These are phyloP conservation scores for Tricholauxania praeusta DNA, from an alignment of 2,888 invertebrate species.

Conservation along the genomic window DNA sequence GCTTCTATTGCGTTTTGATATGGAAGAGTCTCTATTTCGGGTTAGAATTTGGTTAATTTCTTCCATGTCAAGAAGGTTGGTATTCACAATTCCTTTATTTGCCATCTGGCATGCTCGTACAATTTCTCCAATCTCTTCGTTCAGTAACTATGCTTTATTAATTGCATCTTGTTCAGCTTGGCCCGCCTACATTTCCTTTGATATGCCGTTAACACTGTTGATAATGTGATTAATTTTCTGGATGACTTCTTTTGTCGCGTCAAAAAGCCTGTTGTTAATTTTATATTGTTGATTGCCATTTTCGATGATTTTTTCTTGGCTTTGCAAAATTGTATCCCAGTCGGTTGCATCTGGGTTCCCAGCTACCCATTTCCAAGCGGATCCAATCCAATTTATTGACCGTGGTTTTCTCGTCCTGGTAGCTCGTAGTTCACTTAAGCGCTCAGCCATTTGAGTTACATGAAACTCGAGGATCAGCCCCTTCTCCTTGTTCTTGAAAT, in stretches of 20 bases:
- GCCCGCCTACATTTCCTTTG: not conserved
- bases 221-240: conserved; percentile 26
- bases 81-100: conserved; percentile 37
- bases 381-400: conserved; percentile 41
- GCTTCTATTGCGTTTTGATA: not conserved
- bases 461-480: not conserved
- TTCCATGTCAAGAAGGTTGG: conserved; percentile 30
- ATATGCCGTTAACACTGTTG: conserved; percentile 17
- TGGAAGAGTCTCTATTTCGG: not conserved
- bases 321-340: not conserved
- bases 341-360: conserved; percentile 27
- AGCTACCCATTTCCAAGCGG: conserved; percentile 44
- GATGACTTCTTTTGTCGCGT: conserved; percentile 17
- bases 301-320: conserved; percentile 23
- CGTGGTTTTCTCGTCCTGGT: not conserved
- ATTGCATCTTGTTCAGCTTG: not conserved
- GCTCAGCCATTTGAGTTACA: not conserved
- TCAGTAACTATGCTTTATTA: conserved; percentile 12
- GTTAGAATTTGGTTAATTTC: conserved; percentile 10
- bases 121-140: conserved; percentile 38
- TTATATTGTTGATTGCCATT: conserved; percentile 42
- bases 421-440: too few relatives aligned
- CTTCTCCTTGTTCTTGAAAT: not conserved
- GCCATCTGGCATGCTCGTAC: conserved; percentile 38
- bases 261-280: conserved; percentile 34